Base-by-base conservation (phyloP, 1,140 invertebrate genomes). In the Papilio glaucus region DNA sequence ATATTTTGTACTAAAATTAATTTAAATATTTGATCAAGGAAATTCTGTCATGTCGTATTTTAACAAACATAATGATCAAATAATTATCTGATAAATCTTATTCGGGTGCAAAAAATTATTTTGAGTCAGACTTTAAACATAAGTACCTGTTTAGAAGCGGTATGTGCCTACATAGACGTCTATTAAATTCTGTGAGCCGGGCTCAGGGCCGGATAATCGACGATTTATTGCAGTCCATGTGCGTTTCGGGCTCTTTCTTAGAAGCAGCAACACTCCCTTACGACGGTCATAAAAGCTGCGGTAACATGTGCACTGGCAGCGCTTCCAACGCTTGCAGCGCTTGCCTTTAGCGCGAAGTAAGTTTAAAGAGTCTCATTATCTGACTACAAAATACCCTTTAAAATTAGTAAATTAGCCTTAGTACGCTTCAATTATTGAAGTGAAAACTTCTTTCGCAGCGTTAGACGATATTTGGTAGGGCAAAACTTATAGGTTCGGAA, bases 191-290 rank as follows among this genome's bases (percentile, higher is more conserved):
- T 42, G 21, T 24, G 49, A 57, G 49, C 49, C 21, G 21, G 12
- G 18, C 49, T 26, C 49, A 24, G 77, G 77, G 80, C 82, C 83
- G 81, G 80, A 82, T 82, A 84, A 86, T 85, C 80, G 76, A 57
- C 49, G 68, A 77, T 87, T 87, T 87, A 87, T 84, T 65, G 74
- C 85, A 72, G 76, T 62, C 79, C 85, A 87, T 85, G 82, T 87
- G 85, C 78, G 72, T 74, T 57, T 71, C 78, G 75, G 76, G 65
- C 72, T 75, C 83, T 76, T 86, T 86, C 85, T 84, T 68, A 85
- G 85, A 85, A 86, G 78, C 74, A 75, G 75, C 77, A 77, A 71
- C 79, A 78, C 82, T 80, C 79, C 78, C 80, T 84, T 80, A 80
- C 78, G 82, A 82, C 75, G 79, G 45, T 78, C 85, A 73, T 87